Evolutionary conservation across 1,140 invertebrate species (phyloP), one percentile per base, ranked within the genome.

Genomic region (Rhopalosiphum maidis): DNA sequence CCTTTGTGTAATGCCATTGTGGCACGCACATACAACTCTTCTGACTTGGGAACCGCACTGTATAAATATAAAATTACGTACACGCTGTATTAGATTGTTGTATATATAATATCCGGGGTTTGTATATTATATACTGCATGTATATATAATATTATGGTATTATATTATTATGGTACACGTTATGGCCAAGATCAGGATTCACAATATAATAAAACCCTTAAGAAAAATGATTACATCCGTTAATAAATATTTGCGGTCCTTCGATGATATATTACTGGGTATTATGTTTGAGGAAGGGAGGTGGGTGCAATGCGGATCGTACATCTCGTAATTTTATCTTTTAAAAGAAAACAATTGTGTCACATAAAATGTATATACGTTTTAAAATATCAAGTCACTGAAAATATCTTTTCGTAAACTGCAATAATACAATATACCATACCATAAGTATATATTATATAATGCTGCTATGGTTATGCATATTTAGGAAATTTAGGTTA

Each of bases 171-270:
- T 55, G 35, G 35, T 55, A 41, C 51, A 18, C 35, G 87, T 89
- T 89, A 51, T 89, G 87, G n/a, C n/a, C 87, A 1, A 43, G 25
- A 18, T 48, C 68, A 22, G 90, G 43, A 77, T 91, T 60, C 90
- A 77, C 51, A 77, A 91, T 91, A 91, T 91, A 91, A 91, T 91
- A 68, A 46, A 77, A 83, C 90, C 90, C 43, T 91, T 68, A 68
- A 91, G 90, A 91, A 91, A 91, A 91, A 91, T 91, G 43, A 91
- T 77, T 68, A 91, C 68, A 43, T 82, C 43, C 55, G 90, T 91
- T 82, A 91, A 91, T 91, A 91, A 91, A 91, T 83, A 91, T 77
- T 91, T 91, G 90, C 68, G 90, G 54, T 91, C 60, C 90, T 77
- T 2, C 18, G 55, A 21, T 60, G 54, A 55, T 54, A 68, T 90